Percentiles rank a stretch among this genome's conserved stretches.
phyloP scores from a whole-genome alignment of 2,888 invertebrate genomes.

The Microctonus aethiopoides region DNA sequence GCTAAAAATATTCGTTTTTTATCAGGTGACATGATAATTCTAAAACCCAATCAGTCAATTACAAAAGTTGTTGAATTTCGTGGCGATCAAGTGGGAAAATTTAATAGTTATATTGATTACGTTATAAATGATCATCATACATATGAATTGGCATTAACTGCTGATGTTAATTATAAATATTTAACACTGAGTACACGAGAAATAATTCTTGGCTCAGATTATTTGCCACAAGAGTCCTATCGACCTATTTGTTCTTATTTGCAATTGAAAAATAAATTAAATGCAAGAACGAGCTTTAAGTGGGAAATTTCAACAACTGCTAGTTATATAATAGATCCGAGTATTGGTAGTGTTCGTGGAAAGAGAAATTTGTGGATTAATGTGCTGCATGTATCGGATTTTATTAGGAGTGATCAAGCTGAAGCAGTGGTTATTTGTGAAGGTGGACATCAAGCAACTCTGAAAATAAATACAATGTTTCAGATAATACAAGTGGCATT shows the following conservation, averaged over 20 bases:
- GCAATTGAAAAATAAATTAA: constrained; percentile 49
- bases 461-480: constrained; percentile 43
- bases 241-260: constrained; percentile 40
- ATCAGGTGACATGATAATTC: constrained; percentile 41
- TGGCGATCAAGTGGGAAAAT: constrained; percentile 55
- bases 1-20: constrained; percentile 44
- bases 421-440: constrained; percentile 61
- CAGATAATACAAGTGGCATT: constrained; percentile 46
- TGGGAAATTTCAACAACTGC: constrained; percentile 69
- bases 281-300: constrained; percentile 46
- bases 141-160: constrained; percentile 64
- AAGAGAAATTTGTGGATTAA: constrained; percentile 69
- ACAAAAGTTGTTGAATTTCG: constrained; percentile 44
- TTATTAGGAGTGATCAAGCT: constrained; percentile 43
- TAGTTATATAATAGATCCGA: constrained; percentile 69
- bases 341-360: constrained; percentile 69
- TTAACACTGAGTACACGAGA: constrained; percentile 55
- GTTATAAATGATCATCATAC: constrained; percentile 65
- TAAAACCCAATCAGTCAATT: constrained; percentile 37
- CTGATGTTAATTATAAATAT: constrained; percentile 63
- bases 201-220: constrained; percentile 57
- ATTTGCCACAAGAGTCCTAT: constrained; percentile 63
- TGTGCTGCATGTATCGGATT: constrained; percentile 57
- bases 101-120: constrained; percentile 62
- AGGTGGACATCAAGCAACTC: constrained; percentile 52